Percentiles rank a stretch among this genome's conserved stretches.
These are phyloP conservation scores for Linepithema humile DNA, from an alignment of 1,140 invertebrate genomes.

Conservation along the genomic window DNA sequence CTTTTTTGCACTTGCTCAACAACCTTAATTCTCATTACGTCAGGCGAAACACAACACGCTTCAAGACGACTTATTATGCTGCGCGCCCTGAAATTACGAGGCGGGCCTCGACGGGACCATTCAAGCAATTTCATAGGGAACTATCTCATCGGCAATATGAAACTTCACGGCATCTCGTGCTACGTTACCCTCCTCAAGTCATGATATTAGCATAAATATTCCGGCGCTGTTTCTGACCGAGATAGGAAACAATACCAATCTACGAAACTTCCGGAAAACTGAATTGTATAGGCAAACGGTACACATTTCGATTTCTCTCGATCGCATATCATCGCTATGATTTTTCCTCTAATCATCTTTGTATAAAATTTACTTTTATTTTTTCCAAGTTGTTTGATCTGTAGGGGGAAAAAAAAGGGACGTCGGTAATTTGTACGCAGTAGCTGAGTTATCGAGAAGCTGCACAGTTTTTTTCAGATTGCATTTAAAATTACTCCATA, in stretches of 20 bases:
- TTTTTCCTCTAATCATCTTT: no score
- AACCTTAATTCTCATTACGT: slow-evolving; percentile 31
- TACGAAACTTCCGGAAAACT: slow-evolving; percentile 24
- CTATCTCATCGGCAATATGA: slow-evolving; percentile 47
- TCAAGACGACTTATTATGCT: slow-evolving; percentile 44
- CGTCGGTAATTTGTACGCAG: slow-evolving; percentile 25
- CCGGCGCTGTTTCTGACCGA: slow-evolving; percentile 25
- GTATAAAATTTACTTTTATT: no score
- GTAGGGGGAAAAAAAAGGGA: neutral
- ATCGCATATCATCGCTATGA: neutral
- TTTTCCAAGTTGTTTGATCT: slow-evolving; percentile 49
- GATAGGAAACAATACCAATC: no score
- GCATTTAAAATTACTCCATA: neutral
- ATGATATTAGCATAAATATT: slow-evolving; percentile 59
- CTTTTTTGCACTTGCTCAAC: slow-evolving; percentile 17
- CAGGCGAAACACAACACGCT: slow-evolving; percentile 35
- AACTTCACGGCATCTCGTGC: slow-evolving; percentile 43
- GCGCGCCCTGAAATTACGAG: slow-evolving; percentile 54
- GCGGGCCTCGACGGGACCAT: slow-evolving; percentile 51
- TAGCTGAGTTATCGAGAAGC: slow-evolving; percentile 17
- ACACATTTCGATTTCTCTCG: neutral
- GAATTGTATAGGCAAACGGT: neutral
- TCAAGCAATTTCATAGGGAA: slow-evolving; percentile 56
- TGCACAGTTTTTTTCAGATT: neutral
- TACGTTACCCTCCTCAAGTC: slow-evolving; percentile 37